Evolutionary conservation across 2,888 invertebrate genomes (phyloP), one percentile per base, ranked within the genome.

Genomic region (Lamproptera curius): DNA sequence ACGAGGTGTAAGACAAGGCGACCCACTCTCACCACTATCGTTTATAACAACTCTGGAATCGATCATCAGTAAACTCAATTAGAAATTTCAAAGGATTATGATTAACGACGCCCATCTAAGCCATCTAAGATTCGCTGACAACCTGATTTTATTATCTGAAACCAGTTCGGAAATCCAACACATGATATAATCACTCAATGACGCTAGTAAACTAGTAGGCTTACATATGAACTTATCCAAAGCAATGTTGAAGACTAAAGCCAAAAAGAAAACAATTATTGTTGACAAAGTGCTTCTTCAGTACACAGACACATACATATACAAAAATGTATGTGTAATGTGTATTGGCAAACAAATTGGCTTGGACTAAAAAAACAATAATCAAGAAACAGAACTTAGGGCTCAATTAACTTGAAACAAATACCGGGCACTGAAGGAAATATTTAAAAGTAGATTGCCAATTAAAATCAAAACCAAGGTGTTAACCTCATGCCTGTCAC

Each of bases 1-100:
- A 42, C 48, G 40, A 50, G 54, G 53, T 0, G 55, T 57, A 3
- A 59, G 41, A 43, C 53, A 53, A 17, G 48, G 48, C 1, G 50
- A 49, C 42, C 53, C 46, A 2, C 9, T 46, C 9, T 55, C 49
- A 16, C 55, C 48, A 28, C 50, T 42, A 48, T 13, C 51, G 34
- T 56, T 52, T 26, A 54, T 53, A 40, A 33, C 55, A 9, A 42
- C 52, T 23, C 47, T 51, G 17, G 50, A 56, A 36, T 36, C 42
- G 26, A 45, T 50, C 13, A 15, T 36, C n/a, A n/a, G n/a, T n/a
- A n/a, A n/a, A n/a, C n/a, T n/a, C n/a, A n/a, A n/a, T n/a, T n/a
- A n/a, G n/a, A 28, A 28, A 8, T 2, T 2, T 10, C n/a, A 28
- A 10, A 10, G 9, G n/a, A 28, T 9, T 28, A n/a, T 9, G 9